Base-by-base conservation (phyloP, 2,113 vertebrate genomes). In the Numenius arquata region DNA sequence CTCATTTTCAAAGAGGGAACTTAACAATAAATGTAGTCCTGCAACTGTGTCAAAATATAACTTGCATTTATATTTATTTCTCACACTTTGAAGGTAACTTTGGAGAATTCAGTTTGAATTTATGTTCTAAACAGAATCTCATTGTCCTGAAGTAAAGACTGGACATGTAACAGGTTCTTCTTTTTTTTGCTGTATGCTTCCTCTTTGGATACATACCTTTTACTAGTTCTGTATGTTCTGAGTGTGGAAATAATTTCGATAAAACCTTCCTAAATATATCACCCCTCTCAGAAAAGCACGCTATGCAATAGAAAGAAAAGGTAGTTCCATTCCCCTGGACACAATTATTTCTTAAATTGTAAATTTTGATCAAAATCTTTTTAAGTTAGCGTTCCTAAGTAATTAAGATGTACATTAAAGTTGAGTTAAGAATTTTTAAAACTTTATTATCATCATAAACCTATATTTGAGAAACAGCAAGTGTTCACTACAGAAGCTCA, bases 1-100 rank as follows among this genome's bases (percentile, higher is more conserved):
- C 85, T 93, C 50, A 12, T 97, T 97, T 97, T 98, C 85, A 91
- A 74, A 96, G 92, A 84, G 45, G n/a, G 48, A 95, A 81, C 91
- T 95, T 90, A 90, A 72, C 70, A n/a, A 40, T n/a, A 77, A 88
- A 95, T 78, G 38, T 56, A 87, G 70, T 74, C 94, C 85, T 73
- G 73, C 96, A 97, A 95, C 97, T 98, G 95, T 86, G 73, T 86
- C 65, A 72, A 77, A 95, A 90, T 85, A 43, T 55, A 90, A 66
- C 41, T 61, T 58, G 52, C 65, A 83, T 97, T 96, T 97, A 81
- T 84, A 80, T 81, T 90, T 63, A 66, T 92, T 86, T 89, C 79
- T 91, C 79, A 61, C n/a, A 65, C 58, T 89, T 81, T 4, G 30
- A 87, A 62, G 75, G 76, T 89, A 78, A 61, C 52, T 70, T 82